Evolutionary conservation across 2,797 vertebrate genomes (phyloP).

Genomic region (Takifugu ocellatus): DNA sequence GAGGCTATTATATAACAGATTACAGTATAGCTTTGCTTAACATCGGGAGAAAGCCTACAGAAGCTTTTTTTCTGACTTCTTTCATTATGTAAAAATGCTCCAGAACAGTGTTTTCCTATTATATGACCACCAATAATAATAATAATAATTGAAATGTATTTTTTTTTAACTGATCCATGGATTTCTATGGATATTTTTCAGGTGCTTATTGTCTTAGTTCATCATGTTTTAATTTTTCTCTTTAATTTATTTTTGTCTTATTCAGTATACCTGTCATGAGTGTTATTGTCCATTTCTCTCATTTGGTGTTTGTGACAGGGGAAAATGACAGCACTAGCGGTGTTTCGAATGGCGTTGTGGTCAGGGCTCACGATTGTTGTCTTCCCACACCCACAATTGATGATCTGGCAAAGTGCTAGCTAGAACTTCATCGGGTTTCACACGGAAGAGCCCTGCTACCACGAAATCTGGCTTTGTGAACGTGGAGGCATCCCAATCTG

Average conservation of each 20-base stretch:
- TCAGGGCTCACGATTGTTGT: constrained; percentile 31
- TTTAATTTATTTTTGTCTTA: constrained; percentile 34
- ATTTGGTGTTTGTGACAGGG: constrained; percentile 67
- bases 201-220: constrained; percentile 50
- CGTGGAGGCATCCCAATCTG: constrained; percentile 49
- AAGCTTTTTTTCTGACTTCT: constrained; percentile 3
- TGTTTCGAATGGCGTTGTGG: constrained; percentile 14
- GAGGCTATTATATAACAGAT: constrained; percentile 38
- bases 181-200: constrained; percentile 44
- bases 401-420: constrained; percentile 29
- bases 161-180: constrained; percentile 31
- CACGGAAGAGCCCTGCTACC: constrained; percentile 9
- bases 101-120: neutral
- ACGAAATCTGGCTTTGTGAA: constrained; percentile 50
- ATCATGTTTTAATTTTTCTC: constrained; percentile 48
- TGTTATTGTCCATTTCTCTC: constrained; percentile 69
- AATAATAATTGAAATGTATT: constrained; percentile 26
- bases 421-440: no score
- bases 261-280: constrained; percentile 66
- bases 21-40: constrained; percentile 5
- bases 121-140: no score
- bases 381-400: constrained; percentile 30
- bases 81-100: constrained; percentile 16
- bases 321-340: constrained; percentile 68
- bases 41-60: constrained; percentile 16